Evolutionary conservation across 2,113 vertebrate species (phyloP), one percentile per base, ranked within the genome.

Genomic region (Isichthys henryi): DNA sequence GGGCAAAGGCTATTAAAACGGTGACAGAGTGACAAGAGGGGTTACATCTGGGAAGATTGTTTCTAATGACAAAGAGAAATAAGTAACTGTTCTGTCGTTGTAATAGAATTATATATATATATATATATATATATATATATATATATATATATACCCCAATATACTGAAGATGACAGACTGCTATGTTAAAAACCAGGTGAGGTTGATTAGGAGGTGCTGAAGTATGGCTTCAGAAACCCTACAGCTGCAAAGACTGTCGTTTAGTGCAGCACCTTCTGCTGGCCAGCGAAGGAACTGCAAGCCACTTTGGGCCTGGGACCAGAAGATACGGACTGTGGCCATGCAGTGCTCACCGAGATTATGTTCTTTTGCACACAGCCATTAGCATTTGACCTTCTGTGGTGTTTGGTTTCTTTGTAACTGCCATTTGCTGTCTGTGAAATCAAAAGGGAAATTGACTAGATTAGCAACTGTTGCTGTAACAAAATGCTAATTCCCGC

Each of bases 191-290:
- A 91, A 90, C 53, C 92, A 93, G 86, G 43, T 56, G 83, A 89
- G 17, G 62, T 88, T 90, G 10, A 62, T 77, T 39, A 5, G 31
- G 31, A 77, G 70, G 58, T 10, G 87, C 45, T 85, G 83, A 49
- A 48, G 83, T 46, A 1, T 48, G 7, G 21, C 87, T 35, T 46
- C n/a, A 48, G 35, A 74, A 49, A 49, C 27, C 66, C 88, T 90
- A 91, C 93, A 92, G 92, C 89, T 93, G 93, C 90, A 90, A 88
- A 91, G 92, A 95, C 92, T 93, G 89, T 93, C 93, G 91, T 93
- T 92, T 92, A 93, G 93, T 88, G 92, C 89, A n/a, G 74, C 17
- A 17, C 8, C 88, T 53, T 46, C 80, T 84, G 39, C 17, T 89
- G 80, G 52, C 52, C 86, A 90, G 90, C 56, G 13, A 83, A 89